Evolutionary conservation across 2,797 vertebrate genomes (phyloP).

Genomic region (Macropus fuliginosus): DNA sequence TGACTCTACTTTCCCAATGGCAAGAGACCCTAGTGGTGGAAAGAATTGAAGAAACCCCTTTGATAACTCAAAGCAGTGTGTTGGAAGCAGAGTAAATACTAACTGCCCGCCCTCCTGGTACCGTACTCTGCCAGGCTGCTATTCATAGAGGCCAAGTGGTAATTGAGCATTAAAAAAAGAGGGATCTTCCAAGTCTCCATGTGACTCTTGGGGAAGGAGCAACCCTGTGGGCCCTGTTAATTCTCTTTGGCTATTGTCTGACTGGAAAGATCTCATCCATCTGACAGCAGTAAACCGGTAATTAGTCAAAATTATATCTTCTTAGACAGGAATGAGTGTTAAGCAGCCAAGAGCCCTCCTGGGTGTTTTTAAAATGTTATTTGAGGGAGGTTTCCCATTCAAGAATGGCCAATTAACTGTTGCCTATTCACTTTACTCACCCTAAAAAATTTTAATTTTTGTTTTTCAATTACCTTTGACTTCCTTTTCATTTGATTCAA

Average conservation of each 20-base stretch:
- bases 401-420: conserved; percentile 58
- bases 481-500: neutral
- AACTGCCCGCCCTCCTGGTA: neutral
- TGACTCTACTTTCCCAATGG: neutral
- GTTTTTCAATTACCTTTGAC: neutral
- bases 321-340: conserved; percentile 59
- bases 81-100: neutral
- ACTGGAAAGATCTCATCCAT: neutral
- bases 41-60: neutral
- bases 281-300: conserved; percentile 54
- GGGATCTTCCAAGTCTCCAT: neutral
- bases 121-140: neutral
- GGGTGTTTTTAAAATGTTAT: conserved; percentile 66
- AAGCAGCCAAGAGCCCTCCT: conserved; percentile 56
- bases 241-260: neutral
- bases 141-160: neutral
- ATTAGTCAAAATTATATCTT: conserved; percentile 77
- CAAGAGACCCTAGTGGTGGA: neutral
- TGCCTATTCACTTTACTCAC: neutral
- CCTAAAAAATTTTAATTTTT: neutral
- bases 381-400: conserved; percentile 50
- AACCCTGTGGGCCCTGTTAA: neutral
- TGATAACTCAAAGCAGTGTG: neutral
- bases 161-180: neutral
- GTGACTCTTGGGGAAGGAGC: neutral